Evolutionary conservation across 2,797 vertebrate species (phyloP).

Genomic region (Nothura maculosa): DNA sequence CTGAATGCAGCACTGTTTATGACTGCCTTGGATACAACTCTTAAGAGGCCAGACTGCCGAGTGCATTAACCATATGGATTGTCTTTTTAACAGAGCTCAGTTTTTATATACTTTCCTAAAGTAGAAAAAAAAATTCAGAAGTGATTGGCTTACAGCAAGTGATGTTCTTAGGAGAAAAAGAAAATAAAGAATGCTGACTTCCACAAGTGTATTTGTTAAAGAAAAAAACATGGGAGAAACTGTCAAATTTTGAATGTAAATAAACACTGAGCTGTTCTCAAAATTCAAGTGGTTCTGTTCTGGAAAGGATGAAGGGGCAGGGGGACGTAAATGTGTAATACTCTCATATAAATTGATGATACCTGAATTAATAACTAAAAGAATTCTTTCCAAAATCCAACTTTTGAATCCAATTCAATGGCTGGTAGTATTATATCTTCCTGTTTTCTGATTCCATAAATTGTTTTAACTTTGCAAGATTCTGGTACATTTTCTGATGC

Average conservation of each 20-base stretch:
- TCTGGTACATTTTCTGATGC: background rate
- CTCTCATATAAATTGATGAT: background rate
- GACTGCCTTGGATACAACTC: fast-evolving
- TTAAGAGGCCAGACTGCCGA: background rate
- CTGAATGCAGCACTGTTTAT: background rate
- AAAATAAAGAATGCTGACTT: background rate
- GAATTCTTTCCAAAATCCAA: background rate
- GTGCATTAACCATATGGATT: background rate
- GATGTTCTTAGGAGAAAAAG: background rate
- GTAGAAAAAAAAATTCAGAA: fast-evolving
- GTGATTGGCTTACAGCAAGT: fast-evolving
- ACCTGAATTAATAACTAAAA: background rate
- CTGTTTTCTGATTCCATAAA: background rate
- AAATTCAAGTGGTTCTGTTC: background rate
- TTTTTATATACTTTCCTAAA: background rate
- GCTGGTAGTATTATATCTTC: background rate
- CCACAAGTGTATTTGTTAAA: background rate
- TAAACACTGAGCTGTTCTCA: background rate
- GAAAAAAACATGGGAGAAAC: background rate
- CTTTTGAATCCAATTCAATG: background rate
- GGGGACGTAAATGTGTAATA: background rate
- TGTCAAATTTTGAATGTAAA: background rate
- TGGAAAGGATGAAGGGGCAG: background rate
- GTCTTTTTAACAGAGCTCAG: background rate
- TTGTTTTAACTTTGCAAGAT: background rate